Evolutionary conservation across 2,113 vertebrate species (phyloP).

Genomic region (Eidolon helvum): DNA sequence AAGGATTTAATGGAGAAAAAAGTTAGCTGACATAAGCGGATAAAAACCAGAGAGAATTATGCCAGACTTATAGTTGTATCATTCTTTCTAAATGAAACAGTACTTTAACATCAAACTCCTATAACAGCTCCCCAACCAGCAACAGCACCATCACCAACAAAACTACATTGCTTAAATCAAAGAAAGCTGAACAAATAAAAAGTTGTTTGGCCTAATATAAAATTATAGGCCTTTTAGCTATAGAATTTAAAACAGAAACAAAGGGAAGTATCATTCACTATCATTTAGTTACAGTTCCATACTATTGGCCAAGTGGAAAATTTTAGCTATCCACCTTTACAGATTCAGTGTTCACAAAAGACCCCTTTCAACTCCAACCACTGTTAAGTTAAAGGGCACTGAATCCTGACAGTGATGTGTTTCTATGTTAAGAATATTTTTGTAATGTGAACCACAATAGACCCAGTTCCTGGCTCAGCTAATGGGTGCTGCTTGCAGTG

Average conservation of each 20-base stretch:
- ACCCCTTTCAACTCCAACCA: neutral
- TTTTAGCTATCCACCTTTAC: neutral
- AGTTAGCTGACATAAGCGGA: neutral
- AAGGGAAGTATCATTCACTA: neutral
- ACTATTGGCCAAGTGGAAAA: neutral
- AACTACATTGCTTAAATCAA: neutral
- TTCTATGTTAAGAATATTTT: constrained; percentile 9
- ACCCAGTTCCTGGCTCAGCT: neutral
- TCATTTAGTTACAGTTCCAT: neutral
- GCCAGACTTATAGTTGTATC: neutral
- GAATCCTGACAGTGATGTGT: neutral
- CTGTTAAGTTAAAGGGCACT: neutral
- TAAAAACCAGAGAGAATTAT: neutral
- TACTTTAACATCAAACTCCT: neutral
- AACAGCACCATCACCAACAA: neutral
- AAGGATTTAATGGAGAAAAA: neutral
- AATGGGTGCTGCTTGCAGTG: neutral
- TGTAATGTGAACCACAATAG: constrained; percentile 12
- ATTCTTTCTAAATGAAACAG: neutral
- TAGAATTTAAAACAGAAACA: neutral
- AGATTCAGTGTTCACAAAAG: constrained; percentile 29
- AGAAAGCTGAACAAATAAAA: constrained; percentile 11
- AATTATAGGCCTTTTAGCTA: neutral
- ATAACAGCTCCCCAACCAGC: neutral
- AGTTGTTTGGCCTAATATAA: neutral